Conservation (phyloP, 53 echinoderm and acorn worm genomes). For the Apostichopus leukothele region DNA sequence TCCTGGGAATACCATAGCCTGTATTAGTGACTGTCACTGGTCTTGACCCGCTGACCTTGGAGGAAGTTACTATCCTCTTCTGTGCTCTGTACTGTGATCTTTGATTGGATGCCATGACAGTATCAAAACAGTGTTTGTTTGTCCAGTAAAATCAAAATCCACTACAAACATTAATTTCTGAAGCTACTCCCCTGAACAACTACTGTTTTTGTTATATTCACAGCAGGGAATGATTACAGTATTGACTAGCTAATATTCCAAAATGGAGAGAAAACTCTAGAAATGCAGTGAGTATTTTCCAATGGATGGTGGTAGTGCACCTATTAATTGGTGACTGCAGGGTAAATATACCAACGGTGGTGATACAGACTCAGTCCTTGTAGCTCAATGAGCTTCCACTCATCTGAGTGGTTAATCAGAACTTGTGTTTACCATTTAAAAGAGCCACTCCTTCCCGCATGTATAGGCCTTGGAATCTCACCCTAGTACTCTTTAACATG, state of each 20-base stretch:
- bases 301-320: no score
- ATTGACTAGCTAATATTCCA: no score
- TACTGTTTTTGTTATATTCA: no score
- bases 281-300: no score
- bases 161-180: not conserved
- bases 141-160: not conserved
- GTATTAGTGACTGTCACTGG: not conserved
- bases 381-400: slow-evolving; percentile 26
- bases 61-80: slow-evolving; percentile 23
- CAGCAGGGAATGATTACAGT: no score
- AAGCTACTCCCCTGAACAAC: no score
- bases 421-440: slow-evolving; percentile 33
- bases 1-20: slow-evolving; percentile 10
- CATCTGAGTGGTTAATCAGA: slow-evolving; percentile 23
- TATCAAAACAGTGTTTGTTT: not conserved
- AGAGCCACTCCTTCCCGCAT: slow-evolving; percentile 33
- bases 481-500: not conserved
- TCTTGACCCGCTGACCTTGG: slow-evolving; percentile 14
- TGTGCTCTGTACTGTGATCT: slow-evolving; percentile 8
- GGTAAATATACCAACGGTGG: no score
- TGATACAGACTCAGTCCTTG: no score
- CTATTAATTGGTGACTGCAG: no score
- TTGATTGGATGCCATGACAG: slow-evolving; percentile 28
- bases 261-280: no score
- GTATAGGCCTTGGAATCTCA: slow-evolving; percentile 35